Base-by-base conservation (phyloP, 2,797 vertebrate genomes). In the Takifugu rubripes region DNA sequence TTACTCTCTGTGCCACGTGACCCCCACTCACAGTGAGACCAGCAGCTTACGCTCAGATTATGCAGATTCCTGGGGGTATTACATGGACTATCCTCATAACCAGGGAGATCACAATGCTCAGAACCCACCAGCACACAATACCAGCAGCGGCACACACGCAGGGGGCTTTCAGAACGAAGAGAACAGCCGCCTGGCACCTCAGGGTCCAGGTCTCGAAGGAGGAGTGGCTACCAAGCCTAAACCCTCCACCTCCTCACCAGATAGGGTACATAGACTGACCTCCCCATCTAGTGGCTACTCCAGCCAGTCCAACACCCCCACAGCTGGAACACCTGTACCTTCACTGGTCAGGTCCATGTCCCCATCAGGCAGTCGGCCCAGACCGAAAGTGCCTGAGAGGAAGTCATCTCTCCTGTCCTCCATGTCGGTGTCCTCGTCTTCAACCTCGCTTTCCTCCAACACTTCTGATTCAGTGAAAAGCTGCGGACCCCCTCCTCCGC, bases 271-370 rank as follows among this genome's bases (percentile, higher is more conserved):
- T 74, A 88, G 95, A 60, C 92, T 98, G 66, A 98, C 97, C 5
- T 99, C 97, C 0, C 97, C 97, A 0, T 99, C 97, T 0, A 99
- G 97, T 24, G 97, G 97, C 36, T 99, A 98, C 85, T 98, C 97
- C 61, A 99, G 97, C 85, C 97, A 98, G 80, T 99, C 96, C 31
- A 97, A 98, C 75, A 99, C 97, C 1, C 97, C 97, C 56, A 98
- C 96, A 1, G 93, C 95, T 0, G 92, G 97, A 66, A 98, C 95
- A 51, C 97, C 97, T 0, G 95, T 97, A 82, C 96, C 97, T 59
- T 92, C 94, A 0, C 81, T 93, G 16, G 57, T 94, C 70, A 93
- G 93, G 74, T 91, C 93, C 27, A 49, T 82, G 72, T 95, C 94
- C 33, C 94, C 95, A 26, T 94, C 92, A 9, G 92, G 91, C 6